phyloP scores from a whole-genome alignment of 2,113 vertebrate genomes.

The Emydura subglobosa region DNA sequence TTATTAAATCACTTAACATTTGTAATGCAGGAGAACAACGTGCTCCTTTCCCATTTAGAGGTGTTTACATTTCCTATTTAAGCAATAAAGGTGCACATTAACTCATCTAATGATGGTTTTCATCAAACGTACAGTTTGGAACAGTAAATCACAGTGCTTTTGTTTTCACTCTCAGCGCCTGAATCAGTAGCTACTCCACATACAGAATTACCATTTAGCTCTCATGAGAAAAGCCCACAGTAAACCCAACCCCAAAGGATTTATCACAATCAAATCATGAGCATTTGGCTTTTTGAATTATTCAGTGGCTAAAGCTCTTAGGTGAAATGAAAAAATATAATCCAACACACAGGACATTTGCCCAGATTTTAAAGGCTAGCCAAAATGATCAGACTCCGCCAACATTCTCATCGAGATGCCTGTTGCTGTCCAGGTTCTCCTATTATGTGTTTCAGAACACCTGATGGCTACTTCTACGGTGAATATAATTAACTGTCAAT shows the following conservation, averaged over 20 bases:
- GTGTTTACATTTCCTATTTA: background rate
- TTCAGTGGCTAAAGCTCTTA: background rate
- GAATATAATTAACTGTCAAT: constrained; percentile 24
- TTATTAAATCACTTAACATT: background rate
- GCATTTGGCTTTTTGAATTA: accelerated
- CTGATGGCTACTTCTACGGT: constrained; percentile 50
- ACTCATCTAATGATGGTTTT: background rate
- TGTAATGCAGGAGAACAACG: background rate
- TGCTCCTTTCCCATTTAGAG: background rate
- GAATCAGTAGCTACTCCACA: accelerated
- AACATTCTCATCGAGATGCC: background rate
- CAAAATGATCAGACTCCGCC: background rate
- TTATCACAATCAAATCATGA: background rate
- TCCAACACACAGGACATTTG: background rate
- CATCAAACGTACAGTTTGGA: background rate
- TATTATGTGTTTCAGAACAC: constrained; percentile 47
- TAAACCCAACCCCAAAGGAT: background rate
- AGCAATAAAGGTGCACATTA: background rate
- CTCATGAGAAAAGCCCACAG: background rate
- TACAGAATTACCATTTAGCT: background rate
- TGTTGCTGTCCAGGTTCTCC: background rate
- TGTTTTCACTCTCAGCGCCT: background rate
- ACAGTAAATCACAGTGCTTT: background rate
- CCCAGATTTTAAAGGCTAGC: background rate
- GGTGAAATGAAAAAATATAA: background rate